A percentile compares a stretch with the other conserved stretches of the same genome.
phyloP scores from a whole-genome alignment of 2,113 vertebrate species.

The Addax nasomaculatus region DNA sequence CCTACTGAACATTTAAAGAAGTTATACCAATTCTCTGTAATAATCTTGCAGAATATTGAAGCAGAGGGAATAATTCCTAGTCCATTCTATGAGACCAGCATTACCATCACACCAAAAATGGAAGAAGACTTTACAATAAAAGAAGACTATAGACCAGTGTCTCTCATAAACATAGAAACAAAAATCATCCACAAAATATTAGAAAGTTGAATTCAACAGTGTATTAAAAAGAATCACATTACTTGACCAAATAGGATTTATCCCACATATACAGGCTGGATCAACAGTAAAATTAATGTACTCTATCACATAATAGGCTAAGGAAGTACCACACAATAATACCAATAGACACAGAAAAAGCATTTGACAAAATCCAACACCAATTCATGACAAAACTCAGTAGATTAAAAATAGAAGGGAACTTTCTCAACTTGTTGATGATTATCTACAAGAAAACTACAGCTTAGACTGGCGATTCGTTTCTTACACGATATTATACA shows the following conservation, averaged over 20 bases:
- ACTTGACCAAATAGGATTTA: neutral
- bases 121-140: neutral
- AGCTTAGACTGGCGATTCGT: no score
- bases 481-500: no score
- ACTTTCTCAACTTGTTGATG: neutral
- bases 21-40: neutral
- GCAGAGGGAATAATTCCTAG: neutral
- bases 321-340: neutral
- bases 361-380: neutral
- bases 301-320: neutral
- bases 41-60: neutral
- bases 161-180: neutral
- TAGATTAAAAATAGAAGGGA: neutral
- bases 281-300: neutral
- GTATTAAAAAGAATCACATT: neutral
- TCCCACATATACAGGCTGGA: neutral
- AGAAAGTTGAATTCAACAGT: neutral
- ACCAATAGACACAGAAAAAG: neutral
- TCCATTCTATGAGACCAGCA: neutral
- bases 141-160: neutral
- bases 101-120: neutral
- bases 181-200: neutral
- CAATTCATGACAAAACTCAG: neutral
- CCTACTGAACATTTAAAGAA: neutral
- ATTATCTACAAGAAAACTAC: neutral